Conservation (phyloP, 30 jellyfish, hydroid and myxozoan genomes). For the Catostylus mosaicus region DNA sequence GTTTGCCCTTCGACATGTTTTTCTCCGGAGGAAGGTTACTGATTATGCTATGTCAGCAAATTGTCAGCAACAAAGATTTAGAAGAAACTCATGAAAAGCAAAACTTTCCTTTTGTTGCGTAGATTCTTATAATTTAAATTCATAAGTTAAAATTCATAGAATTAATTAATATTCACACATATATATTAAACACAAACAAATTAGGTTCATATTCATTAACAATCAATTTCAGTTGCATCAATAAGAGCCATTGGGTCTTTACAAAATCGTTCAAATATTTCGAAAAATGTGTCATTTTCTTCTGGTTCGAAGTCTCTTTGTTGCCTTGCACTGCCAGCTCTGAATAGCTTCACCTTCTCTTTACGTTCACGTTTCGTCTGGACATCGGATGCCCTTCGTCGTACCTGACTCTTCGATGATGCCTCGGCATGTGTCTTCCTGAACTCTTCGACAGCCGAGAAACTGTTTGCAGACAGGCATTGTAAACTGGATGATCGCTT, state of each 20-base stretch:
- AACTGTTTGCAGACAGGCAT: not conserved
- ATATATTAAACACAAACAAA: not conserved
- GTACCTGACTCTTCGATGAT: not conserved
- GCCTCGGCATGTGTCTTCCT: not conserved
- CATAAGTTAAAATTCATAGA: not conserved
- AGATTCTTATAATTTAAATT: no score
- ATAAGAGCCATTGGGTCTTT: constrained; percentile 11
- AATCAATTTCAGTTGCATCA: constrained; percentile 14
- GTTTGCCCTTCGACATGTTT: no score
- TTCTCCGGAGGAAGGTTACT: no score
- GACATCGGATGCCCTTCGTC: constrained; percentile 6
- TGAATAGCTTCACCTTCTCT: constrained; percentile 1
- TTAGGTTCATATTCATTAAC: not conserved
- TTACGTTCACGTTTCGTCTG: not conserved
- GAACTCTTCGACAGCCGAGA: not conserved
- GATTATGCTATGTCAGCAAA: no score
- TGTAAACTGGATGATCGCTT: constrained; percentile 4
- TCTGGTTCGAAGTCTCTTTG: not conserved
- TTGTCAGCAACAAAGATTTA: no score
- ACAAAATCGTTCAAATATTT: constrained; percentile 8
- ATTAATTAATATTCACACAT: not conserved
- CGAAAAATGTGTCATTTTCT: constrained; percentile 14
- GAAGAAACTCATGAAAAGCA: no score
- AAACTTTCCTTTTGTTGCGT: no score
- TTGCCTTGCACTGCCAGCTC: not conserved